Evolutionary conservation across 2,888 invertebrate species (phyloP).

Genomic region (Synergus gifuensis): DNA sequence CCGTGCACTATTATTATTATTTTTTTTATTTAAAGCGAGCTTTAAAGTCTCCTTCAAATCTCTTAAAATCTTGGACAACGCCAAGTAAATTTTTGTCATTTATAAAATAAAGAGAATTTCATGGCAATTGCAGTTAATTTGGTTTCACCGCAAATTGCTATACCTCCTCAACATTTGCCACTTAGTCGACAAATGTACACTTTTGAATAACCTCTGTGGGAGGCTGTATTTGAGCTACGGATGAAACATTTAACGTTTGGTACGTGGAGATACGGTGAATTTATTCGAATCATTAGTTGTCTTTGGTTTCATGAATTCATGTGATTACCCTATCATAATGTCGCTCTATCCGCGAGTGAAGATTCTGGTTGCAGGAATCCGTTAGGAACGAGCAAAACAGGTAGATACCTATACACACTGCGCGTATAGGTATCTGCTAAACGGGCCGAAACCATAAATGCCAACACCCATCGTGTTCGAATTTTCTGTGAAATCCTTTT

Average conservation of each 20-base stretch:
- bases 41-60: no score
- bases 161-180: neutral
- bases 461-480: constrained; percentile 65
- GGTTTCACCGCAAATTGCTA: neutral
- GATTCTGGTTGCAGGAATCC: constrained; percentile 21
- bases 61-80: no score
- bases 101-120: no score
- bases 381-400: constrained; percentile 23
- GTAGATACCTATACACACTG: constrained; percentile 24
- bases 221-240: constrained; percentile 9
- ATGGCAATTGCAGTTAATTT: neutral
- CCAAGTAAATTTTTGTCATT: no score
- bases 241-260: neutral
- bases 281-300: constrained; percentile 22
- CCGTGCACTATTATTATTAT: no score
- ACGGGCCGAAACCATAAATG: constrained; percentile 61
- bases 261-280: constrained; percentile 16
- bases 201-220: neutral
- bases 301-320: constrained; percentile 27
- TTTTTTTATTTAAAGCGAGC: no score
- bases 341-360: constrained; percentile 26
- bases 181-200: neutral
- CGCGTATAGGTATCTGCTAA: constrained; percentile 35
- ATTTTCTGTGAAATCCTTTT: constrained; percentile 74
- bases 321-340: constrained; percentile 11